These are phyloP conservation scores for Trichonephila inaurata DNA, from an alignment of 1,140 invertebrate genomes.

Conservation along the genomic window DNA sequence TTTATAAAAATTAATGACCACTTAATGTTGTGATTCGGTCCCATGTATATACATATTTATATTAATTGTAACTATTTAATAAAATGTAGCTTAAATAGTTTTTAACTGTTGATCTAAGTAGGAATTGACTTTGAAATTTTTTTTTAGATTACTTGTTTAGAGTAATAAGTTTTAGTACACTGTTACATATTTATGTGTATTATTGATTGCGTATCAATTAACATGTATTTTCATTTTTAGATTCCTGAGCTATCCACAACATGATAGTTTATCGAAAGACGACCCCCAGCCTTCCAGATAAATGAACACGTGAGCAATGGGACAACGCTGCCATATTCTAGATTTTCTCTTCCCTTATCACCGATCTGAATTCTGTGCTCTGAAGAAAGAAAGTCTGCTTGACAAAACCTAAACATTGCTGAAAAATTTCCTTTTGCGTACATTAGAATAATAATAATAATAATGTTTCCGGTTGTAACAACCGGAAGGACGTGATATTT, in stretches of 20 bases:
- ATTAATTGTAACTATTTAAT: too few relatives aligned
- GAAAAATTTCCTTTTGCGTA: too few relatives aligned
- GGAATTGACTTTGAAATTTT: too few relatives aligned
- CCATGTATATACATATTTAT: too few relatives aligned
- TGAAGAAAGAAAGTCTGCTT: conserved; percentile 54
- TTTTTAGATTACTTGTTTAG: too few relatives aligned
- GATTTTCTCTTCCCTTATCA: conserved; percentile 38
- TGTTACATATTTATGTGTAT: too few relatives aligned
- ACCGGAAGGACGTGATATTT: conserved; percentile 39
- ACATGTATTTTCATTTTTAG: conserved; percentile 11
- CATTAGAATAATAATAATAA: not conserved
- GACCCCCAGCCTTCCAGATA: not conserved
- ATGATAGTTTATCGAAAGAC: conserved; percentile 18
- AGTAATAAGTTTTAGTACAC: too few relatives aligned
- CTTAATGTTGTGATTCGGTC: too few relatives aligned
- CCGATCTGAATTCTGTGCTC: not conserved
- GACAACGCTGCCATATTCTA: not conserved
- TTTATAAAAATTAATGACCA: too few relatives aligned
- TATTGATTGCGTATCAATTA: not conserved
- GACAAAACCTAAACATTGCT: conserved; percentile 42
- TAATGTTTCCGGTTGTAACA: not conserved
- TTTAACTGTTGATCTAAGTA: too few relatives aligned
- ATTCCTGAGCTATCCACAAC: not conserved
- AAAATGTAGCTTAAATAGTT: too few relatives aligned
- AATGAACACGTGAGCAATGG: not conserved